Conservation (phyloP, 2,888 invertebrate genomes). For the Tholera decimalis region DNA sequence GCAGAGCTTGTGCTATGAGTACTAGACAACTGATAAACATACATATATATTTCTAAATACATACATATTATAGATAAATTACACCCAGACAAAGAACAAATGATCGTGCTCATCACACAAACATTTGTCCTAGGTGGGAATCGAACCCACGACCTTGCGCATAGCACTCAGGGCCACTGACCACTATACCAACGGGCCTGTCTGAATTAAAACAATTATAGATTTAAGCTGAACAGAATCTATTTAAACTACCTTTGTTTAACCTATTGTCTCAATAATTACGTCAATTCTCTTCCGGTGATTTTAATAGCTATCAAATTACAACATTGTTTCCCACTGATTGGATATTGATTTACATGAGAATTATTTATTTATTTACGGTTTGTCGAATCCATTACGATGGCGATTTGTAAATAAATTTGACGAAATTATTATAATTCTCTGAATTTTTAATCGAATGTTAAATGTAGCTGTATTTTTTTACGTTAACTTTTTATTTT, state of each 20-base stretch:
- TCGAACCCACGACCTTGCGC: too few relatives aligned
- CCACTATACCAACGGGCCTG: too few relatives aligned
- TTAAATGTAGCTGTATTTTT: neutral
- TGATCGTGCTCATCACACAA: too few relatives aligned
- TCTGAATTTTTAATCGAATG: slow-evolving; percentile 1
- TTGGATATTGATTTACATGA: slow-evolving; percentile 66
- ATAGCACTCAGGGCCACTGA: too few relatives aligned
- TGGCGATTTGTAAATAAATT: slow-evolving; percentile 8
- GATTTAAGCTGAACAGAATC: slow-evolving; percentile 46
- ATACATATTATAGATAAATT: too few relatives aligned
- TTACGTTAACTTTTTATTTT: neutral
- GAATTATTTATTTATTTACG: slow-evolving; percentile 56
- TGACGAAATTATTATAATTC: neutral
- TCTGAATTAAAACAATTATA: too few relatives aligned
- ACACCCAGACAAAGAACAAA: too few relatives aligned
- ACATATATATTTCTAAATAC: too few relatives aligned
- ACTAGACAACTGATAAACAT: too few relatives aligned
- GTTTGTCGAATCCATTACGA: slow-evolving; percentile 44
- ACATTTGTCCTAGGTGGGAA: too few relatives aligned
- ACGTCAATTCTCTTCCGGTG: slow-evolving; percentile 52
- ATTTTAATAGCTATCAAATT: slow-evolving; percentile 72
- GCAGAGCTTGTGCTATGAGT: too few relatives aligned
- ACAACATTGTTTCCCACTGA: slow-evolving; percentile 68
- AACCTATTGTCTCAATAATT: slow-evolving; percentile 71
- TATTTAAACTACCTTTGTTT: slow-evolving; percentile 69